Percentiles rank a stretch among this genome's conserved stretches.
Evolutionary conservation across 2,797 vertebrate species (phyloP).

Genomic region (Enteromius mattozi): DNA sequence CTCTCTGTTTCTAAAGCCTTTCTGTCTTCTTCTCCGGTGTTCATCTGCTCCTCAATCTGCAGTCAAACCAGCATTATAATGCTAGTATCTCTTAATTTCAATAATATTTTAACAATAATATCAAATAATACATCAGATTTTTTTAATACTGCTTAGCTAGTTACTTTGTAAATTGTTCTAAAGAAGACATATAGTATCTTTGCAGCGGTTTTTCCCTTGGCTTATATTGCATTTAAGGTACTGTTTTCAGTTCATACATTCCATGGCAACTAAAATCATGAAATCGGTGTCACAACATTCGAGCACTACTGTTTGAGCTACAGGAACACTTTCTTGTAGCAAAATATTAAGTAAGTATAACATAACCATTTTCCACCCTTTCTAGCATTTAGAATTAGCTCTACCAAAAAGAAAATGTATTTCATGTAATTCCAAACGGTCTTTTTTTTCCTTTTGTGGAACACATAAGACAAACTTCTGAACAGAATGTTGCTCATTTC

Average conservation of each 20-base stretch:
- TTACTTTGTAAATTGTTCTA: neutral
- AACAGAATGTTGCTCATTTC: neutral
- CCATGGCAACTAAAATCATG: neutral
- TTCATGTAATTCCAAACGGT: neutral
- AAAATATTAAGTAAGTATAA: neutral
- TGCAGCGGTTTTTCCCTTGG: neutral
- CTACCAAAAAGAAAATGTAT: neutral
- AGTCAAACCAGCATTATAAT: conserved; percentile 64
- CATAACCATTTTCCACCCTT: neutral
- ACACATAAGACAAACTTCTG: neutral
- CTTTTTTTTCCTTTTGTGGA: neutral
- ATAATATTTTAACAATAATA: neutral
- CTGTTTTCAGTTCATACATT: neutral
- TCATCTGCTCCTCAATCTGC: conserved; percentile 85
- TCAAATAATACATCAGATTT: neutral
- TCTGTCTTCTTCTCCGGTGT: conserved; percentile 78
- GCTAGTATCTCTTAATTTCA: neutral
- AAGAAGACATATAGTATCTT: neutral
- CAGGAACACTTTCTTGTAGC: neutral
- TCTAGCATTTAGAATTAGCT: neutral
- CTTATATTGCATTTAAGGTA: neutral
- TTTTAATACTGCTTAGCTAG: neutral
- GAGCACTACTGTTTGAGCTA: neutral
- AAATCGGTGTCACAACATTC: neutral
- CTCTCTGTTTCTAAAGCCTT: conserved; percentile 82